Conservation (phyloP, 2,797 vertebrate genomes). For the Hyperoplus immaculatus region DNA sequence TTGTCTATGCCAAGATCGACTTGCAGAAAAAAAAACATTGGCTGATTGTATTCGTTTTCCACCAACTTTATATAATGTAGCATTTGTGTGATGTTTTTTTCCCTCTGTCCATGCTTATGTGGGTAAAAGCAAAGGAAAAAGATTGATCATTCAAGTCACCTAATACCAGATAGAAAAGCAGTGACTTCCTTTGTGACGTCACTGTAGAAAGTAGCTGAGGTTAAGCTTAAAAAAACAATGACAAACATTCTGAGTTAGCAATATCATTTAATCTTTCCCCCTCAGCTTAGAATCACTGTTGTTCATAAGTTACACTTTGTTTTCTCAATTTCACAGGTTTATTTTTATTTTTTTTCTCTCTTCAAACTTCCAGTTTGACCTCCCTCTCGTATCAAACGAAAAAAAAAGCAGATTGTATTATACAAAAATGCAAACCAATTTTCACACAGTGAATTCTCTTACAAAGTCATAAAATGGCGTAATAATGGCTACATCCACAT, state of each 20-base stretch:
- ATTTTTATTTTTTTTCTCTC: conserved; percentile 80
- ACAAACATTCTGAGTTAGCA: conserved; percentile 82
- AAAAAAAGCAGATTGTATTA: conserved; percentile 90
- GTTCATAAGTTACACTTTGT: conserved; percentile 89
- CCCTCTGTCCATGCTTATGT: background rate
- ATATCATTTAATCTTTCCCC: conserved; percentile 89
- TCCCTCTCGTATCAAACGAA: conserved; percentile 87
- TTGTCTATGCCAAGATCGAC: too few relatives aligned
- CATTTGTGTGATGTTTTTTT: too few relatives aligned
- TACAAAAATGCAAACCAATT: conserved; percentile 94
- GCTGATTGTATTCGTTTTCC: too few relatives aligned
- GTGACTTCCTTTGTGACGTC: background rate
- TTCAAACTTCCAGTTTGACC: conserved; percentile 88
- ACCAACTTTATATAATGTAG: too few relatives aligned
- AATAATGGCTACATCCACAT: conserved; percentile 93
- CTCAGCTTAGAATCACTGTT: conserved; percentile 88
- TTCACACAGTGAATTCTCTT: conserved; percentile 94
- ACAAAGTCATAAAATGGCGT: conserved; percentile 92
- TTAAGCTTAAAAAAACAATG: conserved; percentile 7
- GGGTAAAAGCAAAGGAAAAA: background rate
- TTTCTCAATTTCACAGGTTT: conserved; percentile 87
- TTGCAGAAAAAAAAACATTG: background rate
- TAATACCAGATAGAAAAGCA: background rate
- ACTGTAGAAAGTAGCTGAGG: background rate
- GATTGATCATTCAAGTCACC: background rate